These are phyloP conservation scores for Monochamus alternatus DNA, from an alignment of 2,888 invertebrate genomes.

Conservation along the genomic window DNA sequence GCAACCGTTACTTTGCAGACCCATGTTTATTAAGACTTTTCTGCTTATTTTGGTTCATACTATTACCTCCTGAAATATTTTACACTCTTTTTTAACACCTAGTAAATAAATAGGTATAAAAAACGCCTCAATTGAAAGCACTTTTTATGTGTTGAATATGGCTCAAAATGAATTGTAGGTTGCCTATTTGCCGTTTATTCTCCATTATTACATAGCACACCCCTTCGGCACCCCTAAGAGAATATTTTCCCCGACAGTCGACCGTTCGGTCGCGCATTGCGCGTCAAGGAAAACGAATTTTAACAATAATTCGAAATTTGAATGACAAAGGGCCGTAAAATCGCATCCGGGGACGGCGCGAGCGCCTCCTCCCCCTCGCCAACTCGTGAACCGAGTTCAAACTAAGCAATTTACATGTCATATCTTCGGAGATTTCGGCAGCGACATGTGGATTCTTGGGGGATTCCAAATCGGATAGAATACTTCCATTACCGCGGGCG, in stretches of 20 bases:
- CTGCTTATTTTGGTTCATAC: too few species aligned
- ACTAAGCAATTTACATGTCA: conserved; percentile 66
- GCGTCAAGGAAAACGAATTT: conserved; percentile 50
- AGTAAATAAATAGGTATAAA: too few species aligned
- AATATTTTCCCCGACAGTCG: neutral
- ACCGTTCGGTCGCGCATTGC: conserved; percentile 11
- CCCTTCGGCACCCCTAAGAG: neutral
- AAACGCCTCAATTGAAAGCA: too few species aligned
- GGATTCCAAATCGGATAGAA: conserved; percentile 52
- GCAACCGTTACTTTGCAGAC: too few species aligned
- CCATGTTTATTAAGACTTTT: too few species aligned
- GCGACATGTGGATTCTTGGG: conserved; percentile 55
- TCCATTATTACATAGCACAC: too few species aligned
- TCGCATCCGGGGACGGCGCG: conserved; percentile 54
- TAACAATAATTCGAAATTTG: conserved; percentile 59
- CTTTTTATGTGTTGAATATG: too few species aligned
- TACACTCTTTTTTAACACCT: too few species aligned
- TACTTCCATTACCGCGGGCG: conserved; percentile 41
- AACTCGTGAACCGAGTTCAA: conserved; percentile 64
- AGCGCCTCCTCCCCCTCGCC: conserved; percentile 54
- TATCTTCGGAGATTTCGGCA: conserved; percentile 57
- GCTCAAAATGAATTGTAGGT: too few species aligned
- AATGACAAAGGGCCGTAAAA: conserved; percentile 64
- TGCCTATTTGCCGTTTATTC: conserved; percentile 7
- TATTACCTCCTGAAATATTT: too few species aligned